Evolutionary conservation across 2,797 vertebrate genomes (phyloP), one percentile per base, ranked within the genome.

Genomic region (Diceros bicornis): DNA sequence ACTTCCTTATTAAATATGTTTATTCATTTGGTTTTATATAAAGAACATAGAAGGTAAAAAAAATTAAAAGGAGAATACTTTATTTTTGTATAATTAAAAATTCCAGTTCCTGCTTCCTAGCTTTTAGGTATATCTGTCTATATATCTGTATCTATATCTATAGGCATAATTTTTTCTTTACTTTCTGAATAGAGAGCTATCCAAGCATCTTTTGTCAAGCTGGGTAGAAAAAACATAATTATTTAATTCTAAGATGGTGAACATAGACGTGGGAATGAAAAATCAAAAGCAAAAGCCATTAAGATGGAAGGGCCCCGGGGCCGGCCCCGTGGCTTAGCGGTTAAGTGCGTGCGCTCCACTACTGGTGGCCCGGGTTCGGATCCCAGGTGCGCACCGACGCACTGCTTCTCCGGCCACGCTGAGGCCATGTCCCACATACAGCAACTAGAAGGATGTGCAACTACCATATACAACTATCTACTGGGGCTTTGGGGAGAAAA

Each of bases 11-110:
- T 72, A 81, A 95, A 66, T 93, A 44, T n/a, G 64, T 72, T 55
- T 50, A 72, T 85, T 79, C 16, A 72, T 72, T 91, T 94, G 4
- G 62, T 79, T 59, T 96, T 91, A 59, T 12, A 3, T 79, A 83
- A 86, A 82, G 27, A 71, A 78, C 11, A 41, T 8, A 85, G 34
- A 86, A 79, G 12, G 7, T 75, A 92, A 75, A 29, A 44, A 59
- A 68, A 47, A 74, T 41, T 57, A 21, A 71, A 93, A 78, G 27
- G 34, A 77, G 78, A 88, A 10, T 29, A 75, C 29, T 79, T 25
- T 93, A 68, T 23, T 79, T 82, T 91, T 86, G 4, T 83, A 47
- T 32, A 68, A 83, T 41, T 93, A 27, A 16, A 92, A 94, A 95
- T 75, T 68, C 11, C 32, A 69, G 4, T 52, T 82, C 29, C 44